Conservation (phyloP, 2,113 vertebrate species). For the Anser cygnoides region DNA sequence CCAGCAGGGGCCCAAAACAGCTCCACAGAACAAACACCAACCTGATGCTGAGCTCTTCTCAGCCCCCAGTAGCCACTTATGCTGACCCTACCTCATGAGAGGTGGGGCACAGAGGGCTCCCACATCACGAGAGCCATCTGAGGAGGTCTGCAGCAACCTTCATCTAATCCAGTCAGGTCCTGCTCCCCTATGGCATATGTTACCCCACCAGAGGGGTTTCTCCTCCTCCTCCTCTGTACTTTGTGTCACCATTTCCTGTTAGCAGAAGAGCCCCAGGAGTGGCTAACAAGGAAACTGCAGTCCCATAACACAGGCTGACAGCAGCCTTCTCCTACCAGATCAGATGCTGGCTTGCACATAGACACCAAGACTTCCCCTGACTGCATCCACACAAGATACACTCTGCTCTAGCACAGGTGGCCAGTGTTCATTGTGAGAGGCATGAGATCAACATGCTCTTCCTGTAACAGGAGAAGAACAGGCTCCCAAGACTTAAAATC, state of each 20-base stretch:
- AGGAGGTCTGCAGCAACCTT: neutral
- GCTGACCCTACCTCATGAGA: neutral
- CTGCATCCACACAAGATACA: neutral
- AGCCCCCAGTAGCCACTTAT: neutral
- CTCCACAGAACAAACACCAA: neutral
- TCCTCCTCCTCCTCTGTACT: fast-evolving
- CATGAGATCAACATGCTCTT: neutral
- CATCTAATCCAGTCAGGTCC: neutral
- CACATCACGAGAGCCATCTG: neutral
- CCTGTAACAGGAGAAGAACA: neutral
- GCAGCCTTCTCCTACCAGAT: neutral
- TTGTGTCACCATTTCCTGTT: neutral
- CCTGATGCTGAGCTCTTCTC: fast-evolving
- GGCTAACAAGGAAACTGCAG: neutral
- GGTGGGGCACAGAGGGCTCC: fast-evolving
- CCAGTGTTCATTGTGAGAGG: too few relatives aligned
- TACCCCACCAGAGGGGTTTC: too few relatives aligned
- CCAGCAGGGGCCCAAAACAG: neutral
- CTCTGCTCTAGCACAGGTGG: neutral
- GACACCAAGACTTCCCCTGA: fast-evolving
- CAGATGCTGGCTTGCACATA: fast-evolving
- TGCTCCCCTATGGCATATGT: neutral
- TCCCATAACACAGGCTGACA: neutral
- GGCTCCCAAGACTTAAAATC: neutral
- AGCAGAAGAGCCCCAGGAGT: neutral